These are phyloP conservation scores for Drosophila bipectinata DNA, from an alignment of 1,140 invertebrate genomes.

Conservation along the genomic window DNA sequence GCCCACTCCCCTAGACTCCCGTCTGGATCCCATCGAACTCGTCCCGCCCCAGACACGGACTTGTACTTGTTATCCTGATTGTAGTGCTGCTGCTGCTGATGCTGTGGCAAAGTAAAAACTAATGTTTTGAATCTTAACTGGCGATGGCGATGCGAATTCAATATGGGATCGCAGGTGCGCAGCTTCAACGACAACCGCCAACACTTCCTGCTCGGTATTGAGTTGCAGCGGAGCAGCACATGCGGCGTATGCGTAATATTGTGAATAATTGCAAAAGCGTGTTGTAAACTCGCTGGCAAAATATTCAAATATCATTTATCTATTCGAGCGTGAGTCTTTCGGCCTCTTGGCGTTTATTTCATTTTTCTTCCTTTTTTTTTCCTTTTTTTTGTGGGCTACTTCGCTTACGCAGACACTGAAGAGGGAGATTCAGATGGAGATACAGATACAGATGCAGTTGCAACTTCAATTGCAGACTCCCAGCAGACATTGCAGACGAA, in stretches of 20 bases:
- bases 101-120: constrained; percentile 48
- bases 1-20: constrained; percentile 1
- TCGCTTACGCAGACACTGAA: constrained; percentile 51
- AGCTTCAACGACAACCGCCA: constrained; percentile 18
- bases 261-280: constrained; percentile 76
- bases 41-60: constrained; percentile 44
- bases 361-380: constrained; percentile 28
- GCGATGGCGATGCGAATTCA: constrained; percentile 26
- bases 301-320: constrained; percentile 63
- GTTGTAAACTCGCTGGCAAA: constrained; percentile 57
- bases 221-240: constrained; percentile 33
- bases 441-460: constrained; percentile 11
- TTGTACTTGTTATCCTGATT: constrained; percentile 73
- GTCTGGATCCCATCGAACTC: constrained; percentile 7
- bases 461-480: constrained; percentile 36
- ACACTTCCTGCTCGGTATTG: constrained; percentile 65
- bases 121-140: constrained; percentile 45
- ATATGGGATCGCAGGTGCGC: constrained; percentile 56
- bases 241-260: constrained; percentile 73
- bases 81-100: constrained; percentile 15
- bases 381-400: constrained; percentile 30
- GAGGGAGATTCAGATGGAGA: neutral
- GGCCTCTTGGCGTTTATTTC: constrained; percentile 1
- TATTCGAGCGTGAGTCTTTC: constrained; percentile 25
- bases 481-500: constrained; percentile 47